Base-by-base conservation (phyloP, 2,888 invertebrate species). In the Ornithoptera alexandrae region DNA sequence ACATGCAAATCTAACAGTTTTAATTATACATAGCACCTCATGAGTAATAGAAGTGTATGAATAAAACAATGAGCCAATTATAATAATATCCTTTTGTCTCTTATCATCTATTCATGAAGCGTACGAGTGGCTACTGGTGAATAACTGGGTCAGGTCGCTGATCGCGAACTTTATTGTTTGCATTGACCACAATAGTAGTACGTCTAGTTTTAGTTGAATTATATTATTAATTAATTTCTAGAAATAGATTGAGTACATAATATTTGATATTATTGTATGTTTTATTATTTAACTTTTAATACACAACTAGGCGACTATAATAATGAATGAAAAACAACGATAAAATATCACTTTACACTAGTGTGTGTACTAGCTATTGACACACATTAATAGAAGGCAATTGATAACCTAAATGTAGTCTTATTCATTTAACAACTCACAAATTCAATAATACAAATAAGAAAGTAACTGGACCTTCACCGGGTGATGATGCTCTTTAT, bases 71-170 rank as follows among this genome's bases (percentile, higher is more conserved):
- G 62, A 58, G 53, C 15, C 50, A 70, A 62, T 63, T 66, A 53
- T 58, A 63, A 67, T 67, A 70, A 69, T 69, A 67, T 63, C 58
- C 70, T 62, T 67, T 70, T 67, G 70, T 70, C 67, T 60, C 53
- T 70, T 70, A 70, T 70, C 70, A 22, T 50, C 24, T 60, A 62
- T 62, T 70, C 66, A 70, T 39, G 62, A 70, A 63, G 30, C 66
- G 62, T 56, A 53, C 64, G 58, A 67, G 66, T 63, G 42, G 36
- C 42, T 20, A 56, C 56, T 62, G 10, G 62, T 46, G 30, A 57
- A n/a, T 22, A 67, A 70, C 7, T 70, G 50, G 70, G 70, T 62
- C 70, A 70, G 70, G 70, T 70, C 70, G 69, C 53, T 24, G 50
- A 12, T 58, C 66, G 70, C 70, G 67, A 70, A 70, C 70, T 62